phyloP scores from a whole-genome alignment of 2,888 invertebrate genomes.

The Notocelia uddmanniana region DNA sequence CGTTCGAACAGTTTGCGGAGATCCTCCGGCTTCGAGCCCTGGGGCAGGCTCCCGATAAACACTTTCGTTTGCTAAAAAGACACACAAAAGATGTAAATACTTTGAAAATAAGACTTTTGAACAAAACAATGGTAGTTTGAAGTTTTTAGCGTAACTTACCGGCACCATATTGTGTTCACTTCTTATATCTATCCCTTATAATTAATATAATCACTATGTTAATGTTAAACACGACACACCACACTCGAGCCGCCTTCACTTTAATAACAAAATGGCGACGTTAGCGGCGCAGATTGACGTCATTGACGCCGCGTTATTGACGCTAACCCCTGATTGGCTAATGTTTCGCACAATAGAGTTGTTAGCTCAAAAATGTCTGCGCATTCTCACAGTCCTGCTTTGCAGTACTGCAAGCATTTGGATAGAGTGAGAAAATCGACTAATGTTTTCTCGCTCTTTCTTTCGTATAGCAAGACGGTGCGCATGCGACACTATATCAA shows the following conservation, averaged over 20 bases:
- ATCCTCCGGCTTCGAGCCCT: constrained; percentile 93
- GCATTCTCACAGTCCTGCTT: no score
- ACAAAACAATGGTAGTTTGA: constrained; percentile 31
- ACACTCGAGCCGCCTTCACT: constrained; percentile 39
- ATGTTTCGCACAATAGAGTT: not conserved
- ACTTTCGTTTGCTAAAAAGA: constrained; percentile 91
- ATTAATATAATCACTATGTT: constrained; percentile 47
- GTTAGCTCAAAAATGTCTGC: constrained; percentile 14
- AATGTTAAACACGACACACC: constrained; percentile 38
- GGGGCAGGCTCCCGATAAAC: constrained; percentile 96
- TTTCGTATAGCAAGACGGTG: no score
- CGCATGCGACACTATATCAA: no score
- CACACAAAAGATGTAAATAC: constrained; percentile 13
- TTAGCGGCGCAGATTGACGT: constrained; percentile 52
- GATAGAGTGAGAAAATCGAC: no score
- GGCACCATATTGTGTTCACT: constrained; percentile 70
- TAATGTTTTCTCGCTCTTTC: no score
- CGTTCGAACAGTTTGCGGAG: constrained; percentile 93
- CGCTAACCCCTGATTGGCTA: constrained; percentile 29
- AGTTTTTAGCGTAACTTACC: constrained; percentile 65
- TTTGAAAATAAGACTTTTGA: no score
- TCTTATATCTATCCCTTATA: constrained; percentile 47
- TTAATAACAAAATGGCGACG: constrained; percentile 55
- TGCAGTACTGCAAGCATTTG: no score
- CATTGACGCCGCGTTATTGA: constrained; percentile 43